phyloP scores from a whole-genome alignment of 2,113 vertebrate species.

The Urocitellus parryii region DNA sequence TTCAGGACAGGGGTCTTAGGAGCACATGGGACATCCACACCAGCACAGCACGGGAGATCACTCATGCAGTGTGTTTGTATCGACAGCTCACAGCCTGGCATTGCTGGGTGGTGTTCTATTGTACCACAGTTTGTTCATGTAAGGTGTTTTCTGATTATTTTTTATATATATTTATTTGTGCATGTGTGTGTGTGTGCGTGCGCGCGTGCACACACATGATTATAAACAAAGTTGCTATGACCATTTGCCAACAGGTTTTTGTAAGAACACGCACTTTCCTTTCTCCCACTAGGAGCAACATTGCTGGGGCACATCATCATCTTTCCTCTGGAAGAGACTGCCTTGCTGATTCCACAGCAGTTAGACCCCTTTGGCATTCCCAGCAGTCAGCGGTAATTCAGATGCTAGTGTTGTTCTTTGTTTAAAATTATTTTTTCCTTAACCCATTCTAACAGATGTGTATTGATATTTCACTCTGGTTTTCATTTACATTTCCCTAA shows the following conservation, averaged over 20 bases:
- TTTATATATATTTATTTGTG: too few relatives aligned
- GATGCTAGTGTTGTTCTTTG: background rate
- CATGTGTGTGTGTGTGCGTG: too few relatives aligned
- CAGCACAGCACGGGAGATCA: too few relatives aligned
- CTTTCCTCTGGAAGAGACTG: background rate
- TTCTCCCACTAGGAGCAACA: background rate
- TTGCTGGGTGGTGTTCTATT: background rate
- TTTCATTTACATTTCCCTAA: background rate
- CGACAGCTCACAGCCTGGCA: rapidly evolving
- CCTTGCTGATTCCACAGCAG: background rate
- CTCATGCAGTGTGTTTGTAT: too few relatives aligned
- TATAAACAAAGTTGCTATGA: background rate
- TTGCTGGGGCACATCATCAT: too few relatives aligned
- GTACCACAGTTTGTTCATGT: background rate
- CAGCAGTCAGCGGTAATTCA: background rate
- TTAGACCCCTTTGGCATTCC: too few relatives aligned
- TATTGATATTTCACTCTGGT: background rate
- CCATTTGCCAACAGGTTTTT: background rate
- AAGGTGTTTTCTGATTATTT: background rate
- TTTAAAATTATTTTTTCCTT: background rate
- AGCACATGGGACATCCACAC: background rate
- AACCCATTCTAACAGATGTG: background rate
- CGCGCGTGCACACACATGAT: too few relatives aligned
- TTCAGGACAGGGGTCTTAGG: background rate
- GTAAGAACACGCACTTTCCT: background rate